Evolutionary conservation across 2,888 invertebrate genomes (phyloP), one percentile per base, ranked within the genome.

Genomic region (Seladonia tumulorum): DNA sequence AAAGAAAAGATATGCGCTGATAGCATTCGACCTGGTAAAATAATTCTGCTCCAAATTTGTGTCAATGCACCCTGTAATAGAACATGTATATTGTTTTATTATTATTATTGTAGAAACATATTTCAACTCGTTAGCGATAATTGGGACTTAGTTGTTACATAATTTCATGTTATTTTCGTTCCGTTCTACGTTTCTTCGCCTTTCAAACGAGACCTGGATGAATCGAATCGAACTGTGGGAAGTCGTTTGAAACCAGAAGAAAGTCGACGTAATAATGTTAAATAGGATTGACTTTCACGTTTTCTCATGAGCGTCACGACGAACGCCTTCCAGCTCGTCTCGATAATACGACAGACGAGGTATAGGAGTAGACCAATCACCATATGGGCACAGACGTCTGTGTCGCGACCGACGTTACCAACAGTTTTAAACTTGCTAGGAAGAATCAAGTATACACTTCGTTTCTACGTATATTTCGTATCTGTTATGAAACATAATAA

Each of bases 231-330:
- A 29, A 29, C n/a, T 16, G 29, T 29, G 63, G 63, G 63, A 63
- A 63, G 63, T 63, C 63, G 63, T 25, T 29, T 16, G 16, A 63
- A 63, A 63, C 63, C 63, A 63, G 63, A 63, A 63, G 63, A 63
- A 63, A 63, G 63, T 29, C 63, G 25, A 29, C 60, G 63, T 63
- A 63, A 63, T 29, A 63, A 63, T 29, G 16, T 63, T 63, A 63
- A 63, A 63, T 63, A 7, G 63, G 63, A 63, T 63, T 63, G 63
- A 63, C 63, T 63, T 63, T 63, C 63, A 29, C 63, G 63, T 63
- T 63, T 63, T 63, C 63, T 63, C 63, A 29, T 29, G 63, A 63
- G 2, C 63, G 63, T 63, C 63, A 63, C 63, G 63, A 29, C 7
- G 63, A 63, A 63, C 63, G 16, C n/a, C 63, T 63, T 29, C 5